These are phyloP conservation scores for Riparia riparia DNA, from an alignment of 2,113 vertebrate genomes.

Conservation along the genomic window DNA sequence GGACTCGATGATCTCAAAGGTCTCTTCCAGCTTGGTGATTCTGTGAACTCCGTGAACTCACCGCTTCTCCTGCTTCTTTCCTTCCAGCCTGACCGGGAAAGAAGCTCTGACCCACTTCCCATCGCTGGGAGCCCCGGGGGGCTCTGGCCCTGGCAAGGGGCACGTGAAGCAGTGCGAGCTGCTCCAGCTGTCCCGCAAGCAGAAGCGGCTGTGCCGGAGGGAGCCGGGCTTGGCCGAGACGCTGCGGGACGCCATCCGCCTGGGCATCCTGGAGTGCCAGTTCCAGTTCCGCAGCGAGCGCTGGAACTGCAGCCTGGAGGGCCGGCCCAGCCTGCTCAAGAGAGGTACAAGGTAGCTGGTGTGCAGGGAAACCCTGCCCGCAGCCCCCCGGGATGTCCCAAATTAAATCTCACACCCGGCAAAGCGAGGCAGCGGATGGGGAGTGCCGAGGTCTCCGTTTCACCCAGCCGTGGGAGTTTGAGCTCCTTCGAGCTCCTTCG, in stretches of 20 bases:
- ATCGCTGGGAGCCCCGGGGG: constrained; percentile 65
- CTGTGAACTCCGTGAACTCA: background rate
- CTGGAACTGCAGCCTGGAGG: constrained; percentile 98
- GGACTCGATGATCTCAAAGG: no score
- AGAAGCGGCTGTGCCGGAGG: constrained; percentile 91
- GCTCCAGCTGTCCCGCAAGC: constrained; percentile 88
- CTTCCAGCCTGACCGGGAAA: constrained; percentile 88
- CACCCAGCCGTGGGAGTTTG: rapidly evolving
- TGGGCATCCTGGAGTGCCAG: constrained; percentile 92
- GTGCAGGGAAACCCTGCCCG: background rate
- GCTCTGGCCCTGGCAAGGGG: constrained; percentile 77
- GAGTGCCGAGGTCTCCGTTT: background rate
- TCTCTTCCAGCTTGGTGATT: no score
- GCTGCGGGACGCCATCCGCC: constrained; percentile 89
- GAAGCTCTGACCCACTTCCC: constrained; percentile 91
- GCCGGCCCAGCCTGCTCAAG: constrained; percentile 90
- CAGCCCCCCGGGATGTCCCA: background rate
- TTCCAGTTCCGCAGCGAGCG: constrained; percentile 94
- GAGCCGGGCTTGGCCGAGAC: constrained; percentile 95
- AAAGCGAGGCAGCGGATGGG: rapidly evolving
- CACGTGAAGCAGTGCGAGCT: constrained; percentile 96
- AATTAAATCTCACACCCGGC: rapidly evolving
- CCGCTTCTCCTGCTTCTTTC: background rate
- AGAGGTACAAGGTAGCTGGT: constrained; percentile 81
- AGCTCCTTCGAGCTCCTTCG: no score